Evolutionary conservation across 2,888 invertebrate species (phyloP).

Genomic region (Eilema sororculum): DNA sequence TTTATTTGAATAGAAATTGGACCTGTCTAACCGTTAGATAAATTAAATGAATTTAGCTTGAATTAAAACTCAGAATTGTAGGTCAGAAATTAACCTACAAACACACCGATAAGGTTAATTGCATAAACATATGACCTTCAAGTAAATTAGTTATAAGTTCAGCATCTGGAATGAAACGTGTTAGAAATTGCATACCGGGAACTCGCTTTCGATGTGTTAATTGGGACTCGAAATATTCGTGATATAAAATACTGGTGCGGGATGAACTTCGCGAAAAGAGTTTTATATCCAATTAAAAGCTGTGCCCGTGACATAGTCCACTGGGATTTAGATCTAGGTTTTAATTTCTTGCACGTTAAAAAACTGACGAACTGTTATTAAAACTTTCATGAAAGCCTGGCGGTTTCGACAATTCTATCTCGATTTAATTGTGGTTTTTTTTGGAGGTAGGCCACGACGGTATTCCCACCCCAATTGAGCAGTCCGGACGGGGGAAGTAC

Average conservation of each 20-base stretch:
- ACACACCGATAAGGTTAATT: conserved; percentile 17
- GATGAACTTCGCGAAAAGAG: neutral
- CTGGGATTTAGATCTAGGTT: too few relatives aligned
- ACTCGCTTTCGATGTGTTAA: conserved; percentile 39
- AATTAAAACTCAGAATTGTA: conserved; percentile 13
- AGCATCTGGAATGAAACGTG: conserved; percentile 35
- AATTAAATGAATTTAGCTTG: neutral
- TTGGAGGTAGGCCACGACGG: too few relatives aligned
- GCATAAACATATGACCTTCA: conserved; percentile 47
- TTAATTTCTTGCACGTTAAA: too few relatives aligned
- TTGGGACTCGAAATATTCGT: conserved; percentile 37
- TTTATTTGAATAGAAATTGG: neutral
- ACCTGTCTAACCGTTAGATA: neutral
- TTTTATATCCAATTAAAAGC: neutral
- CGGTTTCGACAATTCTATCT: too few relatives aligned
- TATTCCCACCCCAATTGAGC: too few relatives aligned
- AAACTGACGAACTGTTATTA: too few relatives aligned
- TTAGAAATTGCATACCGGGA: conserved; percentile 51
- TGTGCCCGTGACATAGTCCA: neutral
- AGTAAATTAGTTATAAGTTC: conserved; percentile 37
- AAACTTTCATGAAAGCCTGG: too few relatives aligned
- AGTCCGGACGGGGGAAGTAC: too few relatives aligned
- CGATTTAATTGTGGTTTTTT: too few relatives aligned
- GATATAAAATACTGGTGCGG: neutral
- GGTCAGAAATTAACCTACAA: conserved; percentile 18